Evolutionary conservation across 2,113 vertebrate genomes (phyloP).

Genomic region (Piaya cayana): DNA sequence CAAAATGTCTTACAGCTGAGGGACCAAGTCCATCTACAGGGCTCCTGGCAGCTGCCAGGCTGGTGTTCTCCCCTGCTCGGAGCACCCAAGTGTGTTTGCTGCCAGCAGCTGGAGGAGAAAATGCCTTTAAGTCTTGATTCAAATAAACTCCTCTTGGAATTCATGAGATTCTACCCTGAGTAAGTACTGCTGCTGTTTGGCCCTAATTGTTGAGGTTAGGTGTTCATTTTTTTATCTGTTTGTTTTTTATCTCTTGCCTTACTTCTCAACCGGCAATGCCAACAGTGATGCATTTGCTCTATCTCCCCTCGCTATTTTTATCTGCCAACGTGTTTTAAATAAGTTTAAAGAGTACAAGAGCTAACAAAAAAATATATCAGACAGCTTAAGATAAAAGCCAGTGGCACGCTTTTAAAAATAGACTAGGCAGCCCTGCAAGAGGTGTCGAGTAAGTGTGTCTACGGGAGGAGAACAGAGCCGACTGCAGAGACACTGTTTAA

Average conservation of each 20-base stretch:
- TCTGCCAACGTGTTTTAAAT: conserved; percentile 27
- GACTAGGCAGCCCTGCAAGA: background rate
- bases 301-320: background rate
- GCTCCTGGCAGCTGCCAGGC: background rate
- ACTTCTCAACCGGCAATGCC: background rate
- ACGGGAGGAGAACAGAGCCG: background rate
- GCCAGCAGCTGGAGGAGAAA: background rate
- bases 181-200: background rate
- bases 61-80: background rate
- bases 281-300: background rate
- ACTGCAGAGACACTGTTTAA: conserved; percentile 6
- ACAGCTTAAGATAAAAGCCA: conserved; percentile 61
- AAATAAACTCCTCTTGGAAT: accelerated
- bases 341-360: background rate
- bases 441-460: conserved; percentile 20
- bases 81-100: background rate
- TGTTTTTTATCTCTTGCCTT: background rate
- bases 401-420: conserved; percentile 71
- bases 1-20: background rate
- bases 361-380: background rate
- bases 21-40: background rate
- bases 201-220: background rate
- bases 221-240: background rate
- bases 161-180: background rate
- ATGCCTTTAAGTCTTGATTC: background rate